Base-by-base conservation (phyloP, 2,888 invertebrate species). In the Branchipolynoe longqiensis region DNA sequence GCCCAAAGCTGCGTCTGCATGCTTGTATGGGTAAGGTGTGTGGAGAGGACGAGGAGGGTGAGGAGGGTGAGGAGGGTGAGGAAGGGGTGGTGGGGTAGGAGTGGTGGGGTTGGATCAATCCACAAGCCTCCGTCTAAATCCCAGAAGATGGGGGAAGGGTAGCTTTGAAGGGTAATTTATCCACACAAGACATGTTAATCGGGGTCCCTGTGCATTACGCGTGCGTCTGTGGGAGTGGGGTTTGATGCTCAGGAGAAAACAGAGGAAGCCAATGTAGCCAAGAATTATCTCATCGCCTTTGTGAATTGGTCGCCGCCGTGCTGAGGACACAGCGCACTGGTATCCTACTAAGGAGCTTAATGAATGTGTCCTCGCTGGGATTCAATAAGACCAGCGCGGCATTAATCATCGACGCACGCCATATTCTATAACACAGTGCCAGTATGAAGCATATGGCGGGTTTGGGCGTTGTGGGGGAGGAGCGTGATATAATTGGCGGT, bases 101-200 rank as follows among this genome's bases (percentile, higher is more conserved):
- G 48, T 8, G 14, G 62, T 31, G 62, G 62, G 62, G 62, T 31
- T 31, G 38, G 69, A 69, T 69, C 38, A 69, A 69, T 22, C 48
- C 38, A 69, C 36, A 36, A 12, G 14, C 33, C 18, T 0, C 38
- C 36, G 8, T 22, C n/a, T 38, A 36, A 69, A 69, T 69, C 69
- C 69, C 69, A 69, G 8, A 69, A 69, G 69, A 69, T 38, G 36
- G 18, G 69, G 36, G 36, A 33, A 48, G 18, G 48, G 36, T 25
- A 28, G 69, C 69, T 69, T 69, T 69, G 69, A 69, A 36, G 69
- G 18, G 18, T 69, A 38, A 69, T 69, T 69, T 69, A 69, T 69
- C 69, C 69, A 6, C 69, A 69, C 6, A 69, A 69, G 36, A 36
- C 69, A 69, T 69, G 69, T 69, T 69, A 69, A 36, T 69, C 69